Percentiles rank a stretch among this genome's conserved stretches.
These are phyloP conservation scores for Podargus strigoides DNA, from an alignment of 2,797 vertebrate genomes.

Conservation along the genomic window DNA sequence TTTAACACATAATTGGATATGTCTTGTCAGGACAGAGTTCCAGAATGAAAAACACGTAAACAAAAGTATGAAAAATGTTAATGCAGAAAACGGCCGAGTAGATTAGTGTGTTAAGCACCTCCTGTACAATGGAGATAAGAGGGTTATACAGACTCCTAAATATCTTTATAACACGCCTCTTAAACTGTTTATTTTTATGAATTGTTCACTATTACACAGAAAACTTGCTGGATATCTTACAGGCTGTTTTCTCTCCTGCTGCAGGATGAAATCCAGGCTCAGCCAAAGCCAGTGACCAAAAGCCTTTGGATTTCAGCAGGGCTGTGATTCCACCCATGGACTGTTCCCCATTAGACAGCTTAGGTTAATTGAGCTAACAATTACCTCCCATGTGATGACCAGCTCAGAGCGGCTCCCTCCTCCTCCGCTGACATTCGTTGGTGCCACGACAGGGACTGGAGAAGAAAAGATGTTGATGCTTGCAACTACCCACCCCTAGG, in stretches of 20 bases:
- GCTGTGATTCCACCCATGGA: background rate
- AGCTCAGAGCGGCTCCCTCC: constrained; percentile 85
- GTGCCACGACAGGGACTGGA: constrained; percentile 82
- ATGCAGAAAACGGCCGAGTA: constrained; percentile 61
- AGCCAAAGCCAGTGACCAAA: background rate
- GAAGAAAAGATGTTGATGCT: background rate
- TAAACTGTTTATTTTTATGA: constrained; percentile 57
- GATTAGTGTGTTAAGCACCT: constrained; percentile 66
- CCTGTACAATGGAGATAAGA: constrained; percentile 62
- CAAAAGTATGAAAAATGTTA: constrained; percentile 61
- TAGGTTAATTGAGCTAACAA: constrained; percentile 12
- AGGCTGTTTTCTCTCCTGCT: background rate
- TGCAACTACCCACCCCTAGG: background rate
- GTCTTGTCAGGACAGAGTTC: constrained; percentile 45
- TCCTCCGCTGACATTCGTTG: constrained; percentile 79
- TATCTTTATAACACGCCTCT: constrained; percentile 49
- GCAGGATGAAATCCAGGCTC: constrained; percentile 14
- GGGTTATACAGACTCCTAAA: constrained; percentile 38
- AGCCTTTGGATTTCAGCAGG: background rate
- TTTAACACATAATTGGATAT: constrained; percentile 56
- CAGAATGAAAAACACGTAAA: constrained; percentile 64
- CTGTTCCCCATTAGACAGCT: background rate
- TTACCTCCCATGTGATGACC: constrained; percentile 90
- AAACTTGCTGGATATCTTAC: constrained; percentile 34
- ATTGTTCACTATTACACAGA: constrained; percentile 7